Base-by-base conservation (phyloP, 2,888 invertebrate species). In the Dryadula phaetusa region DNA sequence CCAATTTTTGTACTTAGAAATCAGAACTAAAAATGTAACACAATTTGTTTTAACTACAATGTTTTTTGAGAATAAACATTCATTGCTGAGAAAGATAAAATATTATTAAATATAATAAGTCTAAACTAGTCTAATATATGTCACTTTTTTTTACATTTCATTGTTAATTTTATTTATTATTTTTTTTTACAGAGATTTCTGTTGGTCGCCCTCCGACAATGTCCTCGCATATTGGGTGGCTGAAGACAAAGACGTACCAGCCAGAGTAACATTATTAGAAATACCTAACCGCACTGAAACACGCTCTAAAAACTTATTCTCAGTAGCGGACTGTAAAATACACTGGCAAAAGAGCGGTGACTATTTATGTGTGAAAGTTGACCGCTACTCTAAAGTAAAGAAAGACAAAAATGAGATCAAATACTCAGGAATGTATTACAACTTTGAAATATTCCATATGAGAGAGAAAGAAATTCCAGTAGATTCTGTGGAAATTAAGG, bases 301-400 rank as follows among this genome's bases (percentile, higher is more conserved):
- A 47, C 95, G 99, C 74, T 97, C 97, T 73, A 99, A 99, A 87
- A 99, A 99, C 87, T 93, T 99, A 66, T 99, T 99, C 94, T 99
- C 97, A 72, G 99, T 99, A 0, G 99, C 99, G 0, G 99, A 99
- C 84, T 99, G 99, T 85, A 98, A 98, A 80, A 97, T 99, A 85
- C 98, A 98, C 86, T 99, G 99, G 99, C 99, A 99, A 87, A 98
- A 98, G 87, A 97, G 96, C 25, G 99, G 99, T 0, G 99, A 99
- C 85, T 99, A 98, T 84, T 94, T 99, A 28, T 99, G 99, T 79
- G 99, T 99, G 0, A 99, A 99, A 93, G 93, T 93, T n/a, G 93
- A 93, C 74, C 93, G 95, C n/a, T 95, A 94, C 86, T 95, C 97
- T 3, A 99, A 98, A 92, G 95, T 96, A n/a, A 97, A 97, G 79